Evolutionary conservation across 2,797 vertebrate genomes (phyloP).

Genomic region (Xerus rutilus): DNA sequence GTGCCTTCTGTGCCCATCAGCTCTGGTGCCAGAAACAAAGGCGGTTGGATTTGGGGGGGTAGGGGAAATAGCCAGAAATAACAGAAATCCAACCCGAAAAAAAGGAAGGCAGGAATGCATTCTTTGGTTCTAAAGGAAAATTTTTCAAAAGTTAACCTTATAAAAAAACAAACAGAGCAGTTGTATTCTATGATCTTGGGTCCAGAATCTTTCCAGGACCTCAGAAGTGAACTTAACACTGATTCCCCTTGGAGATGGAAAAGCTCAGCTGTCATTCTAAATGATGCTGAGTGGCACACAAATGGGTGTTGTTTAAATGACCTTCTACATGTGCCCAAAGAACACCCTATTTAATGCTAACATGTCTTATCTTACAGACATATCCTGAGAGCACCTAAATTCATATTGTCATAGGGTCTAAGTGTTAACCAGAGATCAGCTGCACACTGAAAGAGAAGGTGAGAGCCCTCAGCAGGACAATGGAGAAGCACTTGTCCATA

Average conservation of each 20-base stretch:
- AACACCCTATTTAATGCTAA: not conserved
- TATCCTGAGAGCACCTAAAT: not conserved
- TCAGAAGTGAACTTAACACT: not conserved
- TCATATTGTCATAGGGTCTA: not conserved
- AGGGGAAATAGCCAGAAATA: conserved; percentile 3
- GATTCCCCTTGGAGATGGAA: not conserved
- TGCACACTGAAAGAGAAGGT: not conserved
- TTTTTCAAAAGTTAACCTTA: not conserved
- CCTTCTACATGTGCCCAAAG: not conserved
- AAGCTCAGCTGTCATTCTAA: not conserved
- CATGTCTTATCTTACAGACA: not conserved
- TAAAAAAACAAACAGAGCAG: not conserved
- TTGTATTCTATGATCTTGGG: not conserved
- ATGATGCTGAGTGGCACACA: not conserved
- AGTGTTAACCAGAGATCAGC: not conserved
- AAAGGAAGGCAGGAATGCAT: not conserved
- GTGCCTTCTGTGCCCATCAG: not conserved
- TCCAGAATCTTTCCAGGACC: not conserved
- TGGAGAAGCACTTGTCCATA: not conserved
- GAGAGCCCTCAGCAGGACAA: not conserved
- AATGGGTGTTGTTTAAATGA: not conserved
- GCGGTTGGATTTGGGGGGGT: not conserved
- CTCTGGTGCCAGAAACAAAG: conserved; percentile 47
- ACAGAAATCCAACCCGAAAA: not conserved
- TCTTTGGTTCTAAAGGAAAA: conserved; percentile 16